A percentile compares a stretch with the other conserved stretches of the same genome.
phyloP scores from a whole-genome alignment of 2,888 invertebrate species.

The Hololepta plana region DNA sequence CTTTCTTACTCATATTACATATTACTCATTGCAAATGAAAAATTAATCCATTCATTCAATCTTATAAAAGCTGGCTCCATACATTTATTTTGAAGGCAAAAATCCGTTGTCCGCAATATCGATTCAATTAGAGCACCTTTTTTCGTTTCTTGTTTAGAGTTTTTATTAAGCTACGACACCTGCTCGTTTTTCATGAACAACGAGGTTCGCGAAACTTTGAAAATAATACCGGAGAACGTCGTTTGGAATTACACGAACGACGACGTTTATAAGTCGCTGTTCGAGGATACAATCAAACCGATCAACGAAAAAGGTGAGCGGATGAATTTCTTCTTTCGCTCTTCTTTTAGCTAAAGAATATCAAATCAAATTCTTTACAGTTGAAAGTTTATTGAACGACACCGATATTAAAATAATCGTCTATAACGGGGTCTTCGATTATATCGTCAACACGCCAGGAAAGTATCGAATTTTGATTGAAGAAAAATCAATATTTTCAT shows the following conservation, averaged over 20 bases:
- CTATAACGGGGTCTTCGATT: slow-evolving; percentile 19
- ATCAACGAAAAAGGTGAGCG: no score
- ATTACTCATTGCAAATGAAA: no score
- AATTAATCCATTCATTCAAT: no score
- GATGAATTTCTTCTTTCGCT: slow-evolving; percentile 4
- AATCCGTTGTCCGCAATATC: no score
- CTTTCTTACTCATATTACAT: no score
- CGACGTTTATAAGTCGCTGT: slow-evolving; percentile 38
- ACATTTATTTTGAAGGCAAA: no score
- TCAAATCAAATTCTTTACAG: slow-evolving; percentile 13
- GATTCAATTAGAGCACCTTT: no score
- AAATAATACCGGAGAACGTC: slow-evolving; percentile 40
- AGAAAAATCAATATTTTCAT: neutral
- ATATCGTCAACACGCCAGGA: slow-evolving; percentile 19
- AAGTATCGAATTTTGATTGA: slow-evolving; percentile 6
- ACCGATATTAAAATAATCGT: slow-evolving; percentile 18
- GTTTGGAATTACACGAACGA: slow-evolving; percentile 45
- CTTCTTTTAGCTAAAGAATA: slow-evolving; percentile 7
- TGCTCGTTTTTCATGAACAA: slow-evolving; percentile 47
- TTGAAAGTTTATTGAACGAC: slow-evolving; percentile 17
- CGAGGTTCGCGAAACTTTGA: slow-evolving; percentile 42
- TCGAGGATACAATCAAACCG: slow-evolving; percentile 62
- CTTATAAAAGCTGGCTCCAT: no score
- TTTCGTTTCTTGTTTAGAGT: no score
- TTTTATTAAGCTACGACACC: slow-evolving; percentile 14